Base-by-base conservation (phyloP, 2,888 invertebrate genomes). In the Druceiella hillmani region DNA sequence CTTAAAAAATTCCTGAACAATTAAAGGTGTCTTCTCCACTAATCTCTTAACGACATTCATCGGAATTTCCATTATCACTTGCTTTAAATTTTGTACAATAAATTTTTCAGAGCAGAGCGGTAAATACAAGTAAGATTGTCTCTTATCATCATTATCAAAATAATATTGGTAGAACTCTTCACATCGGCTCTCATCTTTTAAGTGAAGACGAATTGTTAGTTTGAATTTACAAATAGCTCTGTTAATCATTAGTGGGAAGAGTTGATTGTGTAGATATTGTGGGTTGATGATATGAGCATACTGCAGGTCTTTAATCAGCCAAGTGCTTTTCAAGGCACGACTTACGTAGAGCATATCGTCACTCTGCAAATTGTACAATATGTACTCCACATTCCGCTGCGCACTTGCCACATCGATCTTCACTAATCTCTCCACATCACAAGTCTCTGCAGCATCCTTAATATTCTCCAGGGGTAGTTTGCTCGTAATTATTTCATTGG, bases 271-370 rank as follows among this genome's bases (percentile, higher is more conserved):
- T 4, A 67, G 48, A 45, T 62, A 58, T 30, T 59, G 48, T 3
- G 66, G 64, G 41, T 67, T 64, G 32, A 68, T 53, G 31, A 66
- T 56, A 43, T 62, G 47, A 3, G 55, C 54, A 41, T 62, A 62
- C 37, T 61, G 49, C 4, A 50, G 44, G 15, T 66, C 62, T 2
- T 56, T 61, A 24, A 67, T 52, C 5, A 66, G 48, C 66, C 66
- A 66, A 10, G 51, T 46, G 25, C 57, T 54, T 38, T 61, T 65
- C 25, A 67, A 57, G 11, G 58, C 64, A 48, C 58, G 55, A 5
- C 65, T 57, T 3, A 61, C 58, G 40, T 61, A 64, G 20, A 66
- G 46, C 54, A 61, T 56, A 40, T 67, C 65, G 16, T 57, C 52
- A 37, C 52, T 52, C 44, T 63, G 60, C 0, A 66, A 47, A 26